Base-by-base conservation (phyloP, 2,113 vertebrate species). In the Dolichallabes microphthalmus region DNA sequence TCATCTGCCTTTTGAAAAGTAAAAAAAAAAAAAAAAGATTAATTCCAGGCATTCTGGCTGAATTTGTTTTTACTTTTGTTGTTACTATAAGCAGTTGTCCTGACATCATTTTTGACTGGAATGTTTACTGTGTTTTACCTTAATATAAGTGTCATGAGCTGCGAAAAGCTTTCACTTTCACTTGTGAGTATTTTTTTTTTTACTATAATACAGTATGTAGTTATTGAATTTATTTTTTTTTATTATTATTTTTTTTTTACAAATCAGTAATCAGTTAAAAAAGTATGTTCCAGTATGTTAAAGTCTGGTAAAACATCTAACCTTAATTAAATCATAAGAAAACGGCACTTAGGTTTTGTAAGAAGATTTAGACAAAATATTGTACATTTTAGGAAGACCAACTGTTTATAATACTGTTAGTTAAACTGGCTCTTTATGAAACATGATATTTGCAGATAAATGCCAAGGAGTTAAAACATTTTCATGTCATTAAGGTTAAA, bases 1-100 rank as follows among this genome's bases (percentile, higher is more conserved):
- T 75, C 35, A 35, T 81, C 82, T 80, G 85, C 88, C 55, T 85
- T 19, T 89, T 90, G 85, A 90, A 81, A 86, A 74, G 80, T 60
- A 61, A 83, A 71, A 74, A 85, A 71, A 69, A 69, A 25, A 61
- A 57, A 57, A 57, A 57, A 57, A 19, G 0, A 57, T 15, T 10
- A 32, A 17, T 27, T 83, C 22, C 17, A 80, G 7, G 27, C 17
- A 63, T 15, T 63, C 2, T 52, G 85, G 35, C 73, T 76, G 68
- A 52, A 57, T 52, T 61, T 53, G 82, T n/a, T 60, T 57, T n/a
- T 58, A 86, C 88, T 53, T 77, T 17, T 6, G 76, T 83, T 83
- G 8, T 58, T 77, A 22, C 30, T 15, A 6, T 66, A 64, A 15
- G 5, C 39, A 45, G 45, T 66, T 66, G n/a, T 66, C 63, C 13